Evolutionary conservation across 92 coral and sea anemone species (phyloP).

Genomic region (Phymanthus crucifer): DNA sequence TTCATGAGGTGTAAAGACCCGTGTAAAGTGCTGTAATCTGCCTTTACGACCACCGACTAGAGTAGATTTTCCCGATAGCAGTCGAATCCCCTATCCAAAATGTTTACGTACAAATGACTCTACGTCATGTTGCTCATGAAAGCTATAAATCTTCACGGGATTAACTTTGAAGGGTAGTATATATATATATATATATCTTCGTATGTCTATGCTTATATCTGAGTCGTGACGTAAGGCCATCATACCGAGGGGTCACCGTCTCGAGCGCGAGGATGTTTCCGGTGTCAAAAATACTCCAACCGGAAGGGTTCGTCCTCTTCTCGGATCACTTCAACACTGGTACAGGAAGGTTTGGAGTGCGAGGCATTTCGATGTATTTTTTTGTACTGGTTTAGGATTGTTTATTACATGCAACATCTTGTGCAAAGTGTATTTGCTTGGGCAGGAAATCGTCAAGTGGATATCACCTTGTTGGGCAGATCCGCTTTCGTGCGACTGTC

Average conservation of each 20-base stretch:
- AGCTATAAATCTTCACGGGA: slow-evolving; percentile 38
- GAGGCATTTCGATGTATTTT: slow-evolving; percentile 15
- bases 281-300: slow-evolving; percentile 28
- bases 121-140: slow-evolving; percentile 14
- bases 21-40: slow-evolving; percentile 29
- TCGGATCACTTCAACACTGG: slow-evolving; percentile 24
- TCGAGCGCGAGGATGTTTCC: slow-evolving; percentile 35
- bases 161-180: slow-evolving; percentile 28
- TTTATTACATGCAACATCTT: background rate
- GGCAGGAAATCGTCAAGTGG: slow-evolving; percentile 1
- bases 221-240: slow-evolving; percentile 22
- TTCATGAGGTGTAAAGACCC: slow-evolving; percentile 25
- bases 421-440: background rate
- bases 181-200: slow-evolving; percentile 13
- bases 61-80: slow-evolving; percentile 1
- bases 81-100: background rate
- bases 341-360: slow-evolving; percentile 31
- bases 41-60: background rate
- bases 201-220: background rate
- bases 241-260: slow-evolving; percentile 29
- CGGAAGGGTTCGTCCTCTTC: slow-evolving; percentile 43
- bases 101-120: slow-evolving; percentile 2
- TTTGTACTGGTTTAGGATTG: background rate
- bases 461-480: background rate
- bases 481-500: background rate